Evolutionary conservation across 1,140 invertebrate species (phyloP).

Genomic region (Antheraea mylitta): DNA sequence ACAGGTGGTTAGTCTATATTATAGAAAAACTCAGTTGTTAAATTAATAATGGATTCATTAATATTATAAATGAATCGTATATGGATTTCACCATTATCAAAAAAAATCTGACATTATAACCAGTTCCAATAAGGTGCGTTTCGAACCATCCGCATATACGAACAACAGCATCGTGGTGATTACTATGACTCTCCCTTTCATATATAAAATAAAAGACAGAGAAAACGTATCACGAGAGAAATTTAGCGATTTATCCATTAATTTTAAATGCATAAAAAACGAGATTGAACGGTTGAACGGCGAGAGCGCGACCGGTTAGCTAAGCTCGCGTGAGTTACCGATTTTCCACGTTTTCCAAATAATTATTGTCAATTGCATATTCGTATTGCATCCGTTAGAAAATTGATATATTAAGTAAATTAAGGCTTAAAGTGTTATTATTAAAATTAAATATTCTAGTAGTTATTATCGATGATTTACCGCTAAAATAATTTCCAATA

Average conservation of each 20-base stretch:
- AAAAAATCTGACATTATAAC: background rate
- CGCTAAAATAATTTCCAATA: too few relatives aligned
- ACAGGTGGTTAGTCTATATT: too few relatives aligned
- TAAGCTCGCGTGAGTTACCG: slow-evolving; percentile 21
- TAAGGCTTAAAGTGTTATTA: too few relatives aligned
- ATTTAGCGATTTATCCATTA: slow-evolving; percentile 3
- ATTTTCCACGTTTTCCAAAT: slow-evolving; percentile 45
- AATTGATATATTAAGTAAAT: background rate
- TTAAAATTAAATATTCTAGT: too few relatives aligned
- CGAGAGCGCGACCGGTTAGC: slow-evolving; percentile 33
- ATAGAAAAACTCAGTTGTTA: too few relatives aligned
- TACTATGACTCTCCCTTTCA: slow-evolving; percentile 2
- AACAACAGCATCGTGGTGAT: background rate
- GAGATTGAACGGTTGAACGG: slow-evolving; percentile 22
- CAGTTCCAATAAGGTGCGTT: background rate
- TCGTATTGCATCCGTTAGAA: slow-evolving; percentile 5
- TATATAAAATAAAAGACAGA: background rate
- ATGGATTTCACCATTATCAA: background rate
- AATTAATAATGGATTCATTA: too few relatives aligned
- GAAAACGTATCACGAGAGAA: background rate
- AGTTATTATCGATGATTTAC: too few relatives aligned
- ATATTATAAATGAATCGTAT: too few relatives aligned
- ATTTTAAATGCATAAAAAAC: slow-evolving; percentile 16
- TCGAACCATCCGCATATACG: background rate
- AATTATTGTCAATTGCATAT: slow-evolving; percentile 36